Conservation (phyloP, 1,140 invertebrate species). For the Apolygus lucorum region DNA sequence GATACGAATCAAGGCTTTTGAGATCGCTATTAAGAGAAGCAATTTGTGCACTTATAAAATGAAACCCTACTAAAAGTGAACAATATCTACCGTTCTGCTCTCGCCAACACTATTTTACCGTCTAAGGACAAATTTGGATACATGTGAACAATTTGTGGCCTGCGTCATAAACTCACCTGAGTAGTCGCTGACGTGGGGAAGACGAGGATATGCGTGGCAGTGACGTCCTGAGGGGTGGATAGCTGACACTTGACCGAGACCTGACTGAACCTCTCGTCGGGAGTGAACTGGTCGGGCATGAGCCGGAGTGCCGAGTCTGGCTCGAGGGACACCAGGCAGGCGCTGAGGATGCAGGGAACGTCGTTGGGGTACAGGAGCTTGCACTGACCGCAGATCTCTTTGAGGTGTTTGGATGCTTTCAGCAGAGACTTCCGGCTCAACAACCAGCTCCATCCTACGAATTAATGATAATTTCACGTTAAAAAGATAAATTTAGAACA, state of each 20-base stretch:
- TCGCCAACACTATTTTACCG: no score
- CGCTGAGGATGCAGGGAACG: constrained; percentile 85
- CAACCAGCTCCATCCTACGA: constrained; percentile 79
- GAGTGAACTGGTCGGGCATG: constrained; percentile 89
- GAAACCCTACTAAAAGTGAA: no score
- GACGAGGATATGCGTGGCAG: constrained; percentile 95
- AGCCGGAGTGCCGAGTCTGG: constrained; percentile 86
- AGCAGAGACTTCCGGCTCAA: constrained; percentile 83
- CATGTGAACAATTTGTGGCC: no score
- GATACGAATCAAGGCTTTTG: no score
- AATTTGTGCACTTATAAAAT: no score
- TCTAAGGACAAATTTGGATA: no score
- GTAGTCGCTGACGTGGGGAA: constrained; percentile 97
- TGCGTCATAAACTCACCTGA: constrained; percentile 64
- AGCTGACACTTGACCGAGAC: constrained; percentile 73
- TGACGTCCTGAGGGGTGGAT: constrained; percentile 86
- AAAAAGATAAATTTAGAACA: neutral
- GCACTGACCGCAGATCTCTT: constrained; percentile 86
- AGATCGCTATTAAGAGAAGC: no score
- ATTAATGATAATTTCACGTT: neutral
- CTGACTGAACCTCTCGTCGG: constrained; percentile 82
- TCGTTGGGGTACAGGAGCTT: constrained; percentile 66
- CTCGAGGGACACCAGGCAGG: constrained; percentile 93
- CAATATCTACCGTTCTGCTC: no score
- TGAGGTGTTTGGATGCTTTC: constrained; percentile 75